These are phyloP conservation scores for Oryzias melastigma DNA, from an alignment of 2,113 vertebrate species.

Conservation along the genomic window DNA sequence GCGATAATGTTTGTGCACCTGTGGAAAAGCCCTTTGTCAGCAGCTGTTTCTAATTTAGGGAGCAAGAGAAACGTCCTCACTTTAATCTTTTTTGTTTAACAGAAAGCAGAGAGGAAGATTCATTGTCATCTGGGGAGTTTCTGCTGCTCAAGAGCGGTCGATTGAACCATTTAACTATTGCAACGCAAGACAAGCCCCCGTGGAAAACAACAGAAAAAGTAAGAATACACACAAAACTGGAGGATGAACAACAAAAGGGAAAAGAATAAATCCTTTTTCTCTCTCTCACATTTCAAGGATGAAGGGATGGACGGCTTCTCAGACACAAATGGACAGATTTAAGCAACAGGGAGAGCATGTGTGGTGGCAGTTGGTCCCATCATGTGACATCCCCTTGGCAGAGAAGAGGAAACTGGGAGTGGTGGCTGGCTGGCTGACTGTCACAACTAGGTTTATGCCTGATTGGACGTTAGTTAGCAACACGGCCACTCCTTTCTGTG, in stretches of 20 bases:
- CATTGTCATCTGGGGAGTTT: slow-evolving; percentile 21
- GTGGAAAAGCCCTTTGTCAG: slow-evolving; percentile 21
- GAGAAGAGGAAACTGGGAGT: slow-evolving; percentile 47
- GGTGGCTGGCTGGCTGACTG: slow-evolving; percentile 64
- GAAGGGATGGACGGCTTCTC: slow-evolving; percentile 41
- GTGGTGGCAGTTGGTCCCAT: slow-evolving; percentile 72
- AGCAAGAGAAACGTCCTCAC: not conserved
- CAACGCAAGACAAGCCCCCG: slow-evolving; percentile 9
- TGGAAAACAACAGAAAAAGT: not conserved
- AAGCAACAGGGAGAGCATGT: slow-evolving; percentile 61
- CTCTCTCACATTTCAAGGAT: slow-evolving; percentile 21
- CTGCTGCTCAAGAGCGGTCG: slow-evolving; percentile 14
- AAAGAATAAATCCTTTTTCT: slow-evolving; percentile 1
- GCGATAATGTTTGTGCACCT: slow-evolving; percentile 60
- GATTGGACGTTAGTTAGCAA: slow-evolving; percentile 59
- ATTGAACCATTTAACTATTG: slow-evolving; percentile 26
- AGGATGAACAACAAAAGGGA: not conserved
- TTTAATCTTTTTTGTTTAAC: slow-evolving; percentile 23
- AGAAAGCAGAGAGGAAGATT: slow-evolving; percentile 14
- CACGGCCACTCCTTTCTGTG: slow-evolving; percentile 62
- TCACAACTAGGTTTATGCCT: slow-evolving; percentile 46
- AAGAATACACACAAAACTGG: not conserved
- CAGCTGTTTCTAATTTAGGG: slow-evolving; percentile 35
- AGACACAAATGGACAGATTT: slow-evolving; percentile 53
- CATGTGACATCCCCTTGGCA: slow-evolving; percentile 64